Base-by-base conservation (phyloP, 2,113 vertebrate species). In the Prionailurus bengalensis region DNA sequence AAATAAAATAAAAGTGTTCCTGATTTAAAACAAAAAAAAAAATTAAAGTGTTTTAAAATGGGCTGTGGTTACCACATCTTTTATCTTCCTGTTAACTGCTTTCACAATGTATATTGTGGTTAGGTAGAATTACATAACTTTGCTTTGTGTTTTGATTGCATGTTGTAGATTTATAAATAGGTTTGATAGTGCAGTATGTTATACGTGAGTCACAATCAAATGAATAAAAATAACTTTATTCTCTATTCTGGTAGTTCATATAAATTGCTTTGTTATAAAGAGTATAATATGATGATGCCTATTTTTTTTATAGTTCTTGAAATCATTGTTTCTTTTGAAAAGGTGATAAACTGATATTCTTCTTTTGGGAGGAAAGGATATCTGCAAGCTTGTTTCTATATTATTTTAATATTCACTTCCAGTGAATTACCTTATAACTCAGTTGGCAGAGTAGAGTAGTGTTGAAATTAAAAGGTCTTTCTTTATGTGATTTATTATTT, bases 11-110 rank as follows among this genome's bases (percentile, higher is more conserved):
- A 84, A 74, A 58, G 27, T 78, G 86, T 80, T 89, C 68, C 17
- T 91, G 36, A 89, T 76, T 94, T 92, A 92, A 92, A 97, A 88
- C 68, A 87, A 66, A 86, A 80, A 36, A 48, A 83, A 82, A 91
- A 53, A 61, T 39, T 89, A 14, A 63, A 70, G 42, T 94, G 33
- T 80, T 74, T 91, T 95, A 45, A 89, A 94, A 79, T 80, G 68
- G 3, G 21, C 25, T 65, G 5, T 73, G 66, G 33, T 95, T 96
- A 86, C 89, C 51, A 39, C 73, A 89, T 91, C 15, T 91, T 85
- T 90, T 58, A 16, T 68, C 79, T 90, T 97, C 66, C 80, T 63
- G 39, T 94, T 93, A 84, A 83, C 86, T 89, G 33, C 89, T 95
- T 97, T 97, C 70, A 39, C n/a, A 95, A 83, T 15, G 25, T 65